Conservation (phyloP, 2,113 vertebrate genomes). For the Petromus typicus region DNA sequence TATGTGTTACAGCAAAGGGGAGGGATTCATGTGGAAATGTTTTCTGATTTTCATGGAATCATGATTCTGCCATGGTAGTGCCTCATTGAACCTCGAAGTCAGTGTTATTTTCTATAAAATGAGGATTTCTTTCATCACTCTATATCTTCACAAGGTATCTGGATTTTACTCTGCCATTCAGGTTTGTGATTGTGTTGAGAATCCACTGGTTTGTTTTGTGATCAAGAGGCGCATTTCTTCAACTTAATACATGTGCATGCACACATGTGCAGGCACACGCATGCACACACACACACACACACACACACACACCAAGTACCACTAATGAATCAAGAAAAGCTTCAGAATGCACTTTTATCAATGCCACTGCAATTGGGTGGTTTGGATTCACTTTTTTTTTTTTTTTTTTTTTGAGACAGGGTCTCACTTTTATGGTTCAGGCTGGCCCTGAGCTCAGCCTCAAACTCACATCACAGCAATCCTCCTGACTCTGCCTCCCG, state of each 20-base stretch:
- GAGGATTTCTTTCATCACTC: background rate
- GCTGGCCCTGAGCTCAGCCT: no score
- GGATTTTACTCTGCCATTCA: background rate
- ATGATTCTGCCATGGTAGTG: background rate
- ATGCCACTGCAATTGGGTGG: background rate
- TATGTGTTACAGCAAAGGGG: background rate
- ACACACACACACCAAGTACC: background rate
- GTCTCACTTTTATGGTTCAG: no score
- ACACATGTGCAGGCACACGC: no score
- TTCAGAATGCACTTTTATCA: conserved; percentile 9
- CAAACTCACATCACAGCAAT: no score
- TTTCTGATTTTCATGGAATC: conserved; percentile 16
- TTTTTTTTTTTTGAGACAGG: no score
- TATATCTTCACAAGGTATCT: background rate
- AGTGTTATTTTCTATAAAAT: conserved; percentile 33
- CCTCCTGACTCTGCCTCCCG: no score
- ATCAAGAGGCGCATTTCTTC: background rate
- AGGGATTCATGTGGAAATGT: background rate
- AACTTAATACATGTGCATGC: background rate
- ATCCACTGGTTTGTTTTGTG: conserved; percentile 3
- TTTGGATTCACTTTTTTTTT: background rate
- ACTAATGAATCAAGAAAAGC: background rate
- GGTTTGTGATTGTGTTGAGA: background rate
- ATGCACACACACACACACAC: background rate
- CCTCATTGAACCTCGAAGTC: conserved; percentile 26